Conservation (phyloP, 2,113 vertebrate species). For the Rhea pennata region DNA sequence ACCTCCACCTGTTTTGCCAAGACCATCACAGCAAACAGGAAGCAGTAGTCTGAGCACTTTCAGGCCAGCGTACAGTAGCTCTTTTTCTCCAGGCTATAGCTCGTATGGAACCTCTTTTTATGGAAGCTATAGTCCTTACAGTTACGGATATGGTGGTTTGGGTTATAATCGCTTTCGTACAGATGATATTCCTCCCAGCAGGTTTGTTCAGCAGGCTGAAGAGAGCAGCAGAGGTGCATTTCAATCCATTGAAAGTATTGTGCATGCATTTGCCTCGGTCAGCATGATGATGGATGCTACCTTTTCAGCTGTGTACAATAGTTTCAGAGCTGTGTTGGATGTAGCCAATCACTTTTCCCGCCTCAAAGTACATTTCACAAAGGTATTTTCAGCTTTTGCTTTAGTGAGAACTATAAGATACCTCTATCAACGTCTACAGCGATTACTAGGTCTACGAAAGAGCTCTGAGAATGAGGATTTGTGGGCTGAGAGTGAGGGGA, state of each 20-base stretch:
- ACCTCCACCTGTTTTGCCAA: conserved; percentile 88
- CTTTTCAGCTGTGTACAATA: conserved; percentile 97
- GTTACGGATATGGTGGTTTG: conserved; percentile 81
- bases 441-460: conserved; percentile 85
- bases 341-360: conserved; percentile 97
- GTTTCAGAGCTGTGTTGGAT: conserved; percentile 95
- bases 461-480: conserved; percentile 89
- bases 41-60: conserved; percentile 76
- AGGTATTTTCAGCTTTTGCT: conserved; percentile 95
- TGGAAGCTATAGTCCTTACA: conserved; percentile 85
- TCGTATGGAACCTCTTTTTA: conserved; percentile 87
- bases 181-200: conserved; percentile 89
- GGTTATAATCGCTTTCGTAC: conserved; percentile 85
- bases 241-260: conserved; percentile 98
- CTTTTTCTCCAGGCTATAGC: conserved; percentile 87
- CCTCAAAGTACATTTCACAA: conserved; percentile 92
- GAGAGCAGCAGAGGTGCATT: conserved; percentile 97
- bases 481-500: conserved; percentile 90
- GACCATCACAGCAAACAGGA: conserved; percentile 84
- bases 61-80: conserved; percentile 85
- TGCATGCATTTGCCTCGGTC: conserved; percentile 94
- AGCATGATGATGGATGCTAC: conserved; percentile 99
- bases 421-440: conserved; percentile 87
- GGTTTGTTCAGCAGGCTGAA: conserved; percentile 96
- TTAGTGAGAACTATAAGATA: conserved; percentile 92